These are phyloP conservation scores for Augiades crinisus DNA, from an alignment of 2,888 invertebrate species.

Conservation along the genomic window DNA sequence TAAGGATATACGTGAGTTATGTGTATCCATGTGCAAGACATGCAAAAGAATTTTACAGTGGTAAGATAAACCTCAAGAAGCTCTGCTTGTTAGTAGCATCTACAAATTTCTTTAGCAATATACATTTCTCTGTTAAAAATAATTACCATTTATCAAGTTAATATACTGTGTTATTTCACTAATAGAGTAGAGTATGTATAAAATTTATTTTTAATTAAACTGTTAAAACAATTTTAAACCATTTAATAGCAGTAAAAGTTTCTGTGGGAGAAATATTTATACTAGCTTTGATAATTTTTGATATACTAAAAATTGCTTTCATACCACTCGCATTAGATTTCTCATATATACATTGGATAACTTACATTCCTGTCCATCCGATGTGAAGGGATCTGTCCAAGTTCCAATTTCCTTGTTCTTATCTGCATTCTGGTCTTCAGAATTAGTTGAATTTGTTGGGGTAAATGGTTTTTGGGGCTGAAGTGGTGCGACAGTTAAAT, in stretches of 20 bases:
- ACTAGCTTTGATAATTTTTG: no score
- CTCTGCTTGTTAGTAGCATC: slow-evolving; percentile 31
- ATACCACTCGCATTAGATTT: no score
- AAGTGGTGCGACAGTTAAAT: slow-evolving; percentile 88
- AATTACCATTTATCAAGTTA: neutral
- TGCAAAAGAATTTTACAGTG: slow-evolving; percentile 70
- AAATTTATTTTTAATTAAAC: neutral
- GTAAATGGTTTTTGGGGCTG: slow-evolving; percentile 87
- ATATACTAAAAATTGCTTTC: neutral
- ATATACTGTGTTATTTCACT: neutral
- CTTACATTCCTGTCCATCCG: slow-evolving; percentile 77
- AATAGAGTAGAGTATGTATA: neutral
- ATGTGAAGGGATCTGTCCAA: slow-evolving; percentile 68
- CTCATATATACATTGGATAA: slow-evolving; percentile 29
- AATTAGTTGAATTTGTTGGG: slow-evolving; percentile 38
- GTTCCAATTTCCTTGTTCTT: slow-evolving; percentile 47
- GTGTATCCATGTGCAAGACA: slow-evolving; percentile 78
- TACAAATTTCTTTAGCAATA: slow-evolving; percentile 9
- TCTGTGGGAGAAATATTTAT: no score
- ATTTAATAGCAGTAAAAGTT: neutral
- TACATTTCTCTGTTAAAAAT: neutral
- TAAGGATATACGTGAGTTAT: slow-evolving; percentile 58
- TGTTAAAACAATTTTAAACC: neutral
- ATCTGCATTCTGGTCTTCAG: slow-evolving; percentile 45
- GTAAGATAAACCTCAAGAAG: slow-evolving; percentile 38